Evolutionary conservation across 1,140 invertebrate genomes (phyloP).

Genomic region (Aphis gossypii): DNA sequence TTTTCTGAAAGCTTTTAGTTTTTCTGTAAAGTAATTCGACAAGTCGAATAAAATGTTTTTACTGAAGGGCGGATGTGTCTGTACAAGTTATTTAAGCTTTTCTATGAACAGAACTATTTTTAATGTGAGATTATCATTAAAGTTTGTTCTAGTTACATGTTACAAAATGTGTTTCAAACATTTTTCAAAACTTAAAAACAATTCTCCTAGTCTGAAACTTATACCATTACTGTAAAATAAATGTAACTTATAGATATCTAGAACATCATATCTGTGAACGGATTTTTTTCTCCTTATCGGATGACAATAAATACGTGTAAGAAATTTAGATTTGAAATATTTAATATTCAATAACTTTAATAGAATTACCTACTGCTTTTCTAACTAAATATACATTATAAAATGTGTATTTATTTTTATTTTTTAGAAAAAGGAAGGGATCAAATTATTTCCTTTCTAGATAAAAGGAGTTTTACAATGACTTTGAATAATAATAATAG

Average conservation of each 20-base stretch:
- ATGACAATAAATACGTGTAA: not conserved
- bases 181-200: conserved; percentile 19
- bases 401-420: not conserved
- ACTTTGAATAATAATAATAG: not conserved
- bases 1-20: conserved; percentile 36
- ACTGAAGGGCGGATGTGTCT: not conserved
- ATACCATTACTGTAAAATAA: not conserved
- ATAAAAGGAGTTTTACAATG: not conserved
- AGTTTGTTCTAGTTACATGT: not conserved
- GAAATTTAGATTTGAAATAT: not conserved
- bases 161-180: conserved; percentile 24
- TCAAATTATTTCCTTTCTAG: not conserved
- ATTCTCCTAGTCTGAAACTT: not conserved
- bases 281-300: not conserved
- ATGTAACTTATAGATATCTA: not conserved
- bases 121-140: conserved; percentile 37
- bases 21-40: not conserved
- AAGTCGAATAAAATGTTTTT: not conserved
- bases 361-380: not conserved
- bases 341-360: not conserved
- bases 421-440: not conserved
- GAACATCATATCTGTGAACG: not conserved
- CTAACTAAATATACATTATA: not conserved
- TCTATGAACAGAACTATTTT: not conserved
- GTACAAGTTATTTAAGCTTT: not conserved